A percentile compares a stretch with the other conserved stretches of the same genome.
Conservation (phyloP, 2,797 vertebrate species). For the Chaetodon trifasciatus region DNA sequence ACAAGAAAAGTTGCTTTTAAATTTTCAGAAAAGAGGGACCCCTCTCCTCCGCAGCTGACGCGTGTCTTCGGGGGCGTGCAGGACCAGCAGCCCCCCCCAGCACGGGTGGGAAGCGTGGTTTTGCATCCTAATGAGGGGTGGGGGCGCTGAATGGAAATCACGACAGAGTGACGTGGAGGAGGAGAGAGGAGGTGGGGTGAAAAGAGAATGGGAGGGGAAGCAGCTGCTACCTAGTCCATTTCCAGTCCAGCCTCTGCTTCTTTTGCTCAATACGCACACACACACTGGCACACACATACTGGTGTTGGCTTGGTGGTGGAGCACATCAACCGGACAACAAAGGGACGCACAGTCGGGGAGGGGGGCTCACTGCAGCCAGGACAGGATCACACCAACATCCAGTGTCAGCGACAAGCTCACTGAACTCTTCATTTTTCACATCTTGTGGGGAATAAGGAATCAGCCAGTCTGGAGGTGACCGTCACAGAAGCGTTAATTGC, state of each 20-base stretch:
- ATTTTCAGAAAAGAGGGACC: not conserved
- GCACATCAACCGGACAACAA: constrained; percentile 70
- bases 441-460: constrained; percentile 30
- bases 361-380: constrained; percentile 48
- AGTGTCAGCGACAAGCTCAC: constrained; percentile 30
- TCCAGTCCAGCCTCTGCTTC: constrained; percentile 68
- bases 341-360: constrained; percentile 40
- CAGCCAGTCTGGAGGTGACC: constrained; percentile 78
- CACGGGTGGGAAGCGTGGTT: constrained; percentile 80
- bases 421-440: constrained; percentile 31
- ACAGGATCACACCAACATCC: constrained; percentile 24
- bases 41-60: not conserved
- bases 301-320: constrained; percentile 43
- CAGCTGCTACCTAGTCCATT: constrained; percentile 74
- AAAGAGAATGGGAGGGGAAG: constrained; percentile 67
- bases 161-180: constrained; percentile 82
- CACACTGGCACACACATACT: not conserved
- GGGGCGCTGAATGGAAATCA: constrained; percentile 88
- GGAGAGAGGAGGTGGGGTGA: constrained; percentile 65
- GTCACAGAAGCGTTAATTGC: constrained; percentile 72
- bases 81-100: constrained; percentile 55
- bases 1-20: not conserved
- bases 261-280: constrained; percentile 25
- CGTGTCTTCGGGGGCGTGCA: constrained; percentile 37
- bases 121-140: constrained; percentile 86